Conservation (phyloP, 2,113 vertebrate genomes). For the Bos taurus region DNA sequence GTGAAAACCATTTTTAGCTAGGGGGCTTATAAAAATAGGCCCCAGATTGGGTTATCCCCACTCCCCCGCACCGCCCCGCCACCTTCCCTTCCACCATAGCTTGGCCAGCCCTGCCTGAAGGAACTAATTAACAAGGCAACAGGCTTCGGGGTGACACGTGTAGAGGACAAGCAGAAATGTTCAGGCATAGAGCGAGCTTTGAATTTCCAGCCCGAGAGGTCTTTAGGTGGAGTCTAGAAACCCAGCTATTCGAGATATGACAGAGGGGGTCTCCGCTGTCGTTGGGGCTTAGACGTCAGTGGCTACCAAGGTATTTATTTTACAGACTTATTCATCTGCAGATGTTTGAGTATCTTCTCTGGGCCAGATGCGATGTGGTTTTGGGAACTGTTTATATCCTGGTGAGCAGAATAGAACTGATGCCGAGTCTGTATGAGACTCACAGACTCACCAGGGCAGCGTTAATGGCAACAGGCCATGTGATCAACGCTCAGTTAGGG, state of each 20-base stretch:
- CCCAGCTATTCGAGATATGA: not conserved
- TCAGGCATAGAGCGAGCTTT: not conserved
- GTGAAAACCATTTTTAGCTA: not conserved
- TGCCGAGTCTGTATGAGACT: not conserved
- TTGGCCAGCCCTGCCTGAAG: not conserved
- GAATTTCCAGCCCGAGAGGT: not conserved
- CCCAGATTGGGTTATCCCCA: not conserved
- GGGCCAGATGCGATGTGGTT: not conserved
- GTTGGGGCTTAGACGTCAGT: not conserved
- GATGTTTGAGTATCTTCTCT: not conserved
- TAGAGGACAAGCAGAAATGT: not conserved
- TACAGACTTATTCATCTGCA: not conserved
- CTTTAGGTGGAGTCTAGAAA: not conserved
- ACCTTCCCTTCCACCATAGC: not conserved
- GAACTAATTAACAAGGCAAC: not conserved
- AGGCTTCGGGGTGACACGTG: not conserved
- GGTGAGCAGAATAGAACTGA: not conserved
- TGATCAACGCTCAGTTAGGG: not conserved
- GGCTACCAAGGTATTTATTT: not conserved
- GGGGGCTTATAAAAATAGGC: not conserved
- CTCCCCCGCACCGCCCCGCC: accelerated
- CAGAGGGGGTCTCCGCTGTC: not conserved
- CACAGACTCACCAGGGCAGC: not conserved
- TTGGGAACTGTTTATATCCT: not conserved
- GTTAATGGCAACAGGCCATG: not conserved